These are phyloP conservation scores for Troilus luridus DNA, from an alignment of 2,888 invertebrate genomes.

Conservation along the genomic window DNA sequence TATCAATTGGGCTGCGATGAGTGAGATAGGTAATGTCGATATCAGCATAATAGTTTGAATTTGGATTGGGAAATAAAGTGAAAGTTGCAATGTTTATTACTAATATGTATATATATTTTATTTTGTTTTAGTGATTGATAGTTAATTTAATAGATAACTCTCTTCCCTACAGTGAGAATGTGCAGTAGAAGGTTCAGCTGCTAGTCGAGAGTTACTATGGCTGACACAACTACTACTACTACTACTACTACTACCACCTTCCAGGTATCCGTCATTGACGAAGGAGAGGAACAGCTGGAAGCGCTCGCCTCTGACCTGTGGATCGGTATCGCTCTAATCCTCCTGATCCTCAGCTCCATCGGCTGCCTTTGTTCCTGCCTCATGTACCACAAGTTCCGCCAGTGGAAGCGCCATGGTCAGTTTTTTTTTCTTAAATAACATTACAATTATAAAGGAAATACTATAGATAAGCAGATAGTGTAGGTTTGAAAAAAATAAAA, in stretches of 20 bases:
- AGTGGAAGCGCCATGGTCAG: constrained; percentile 71
- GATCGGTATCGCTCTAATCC: constrained; percentile 75
- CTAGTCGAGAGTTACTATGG: constrained; percentile 11
- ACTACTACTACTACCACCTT: not conserved
- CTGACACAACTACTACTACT: constrained; percentile 14
- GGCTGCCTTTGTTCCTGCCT: constrained; percentile 77
- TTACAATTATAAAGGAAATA: not conserved
- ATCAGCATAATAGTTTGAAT: no score
- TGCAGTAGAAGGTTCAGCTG: constrained; percentile 7
- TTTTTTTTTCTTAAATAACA: not conserved
- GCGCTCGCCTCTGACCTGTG: constrained; percentile 71
- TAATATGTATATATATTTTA: not conserved
- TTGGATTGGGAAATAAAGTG: no score
- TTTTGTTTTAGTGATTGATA: not conserved
- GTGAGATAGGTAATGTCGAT: no score
- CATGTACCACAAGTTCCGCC: constrained; percentile 76
- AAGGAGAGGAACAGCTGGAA: constrained; percentile 39
- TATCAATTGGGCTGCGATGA: no score
- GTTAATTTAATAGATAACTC: not conserved
- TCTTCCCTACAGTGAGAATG: not conserved
- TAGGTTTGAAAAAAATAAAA: no score
- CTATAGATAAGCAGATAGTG: no score
- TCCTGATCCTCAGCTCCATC: constrained; percentile 75
- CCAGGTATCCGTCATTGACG: constrained; percentile 17
- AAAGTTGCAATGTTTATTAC: no score